Evolutionary conservation across 2,888 invertebrate genomes (phyloP).

Genomic region (Heliconius erato): DNA sequence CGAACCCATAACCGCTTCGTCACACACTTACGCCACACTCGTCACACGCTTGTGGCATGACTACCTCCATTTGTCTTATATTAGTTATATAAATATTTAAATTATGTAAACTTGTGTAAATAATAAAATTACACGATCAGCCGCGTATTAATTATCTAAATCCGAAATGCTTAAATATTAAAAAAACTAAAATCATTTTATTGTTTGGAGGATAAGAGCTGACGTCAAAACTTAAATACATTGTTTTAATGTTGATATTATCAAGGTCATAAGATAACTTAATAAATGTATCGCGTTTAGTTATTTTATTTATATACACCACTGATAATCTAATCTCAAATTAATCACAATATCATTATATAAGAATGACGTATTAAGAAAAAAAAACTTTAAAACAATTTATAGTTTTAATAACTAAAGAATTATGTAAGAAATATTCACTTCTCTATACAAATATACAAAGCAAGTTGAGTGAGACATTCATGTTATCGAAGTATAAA

Average conservation of each 20-base stretch:
- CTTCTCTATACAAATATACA: conserved; percentile 1
- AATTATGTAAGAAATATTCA: not conserved
- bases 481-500: conserved; percentile 10
- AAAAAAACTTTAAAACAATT: not conserved
- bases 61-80: not conserved
- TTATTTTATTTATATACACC: conserved; percentile 20
- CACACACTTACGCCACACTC: too few relatives aligned
- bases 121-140: not conserved
- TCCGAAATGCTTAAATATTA: not conserved
- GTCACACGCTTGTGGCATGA: too few relatives aligned
- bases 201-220: conserved; percentile 2
- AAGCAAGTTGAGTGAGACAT: conserved; percentile 2
- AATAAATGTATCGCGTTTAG: conserved; percentile 6
- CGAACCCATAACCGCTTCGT: too few relatives aligned
- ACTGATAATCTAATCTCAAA: conserved; percentile 7
- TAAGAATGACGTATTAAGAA: not conserved
- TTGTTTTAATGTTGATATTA: conserved; percentile 8
- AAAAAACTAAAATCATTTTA: not conserved
- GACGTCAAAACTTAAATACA: conserved; percentile 14
- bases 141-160: not conserved
- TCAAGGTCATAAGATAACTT: conserved; percentile 19
- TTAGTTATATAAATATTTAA: not conserved
- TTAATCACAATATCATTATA: conserved; percentile 4
- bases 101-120: not conserved
- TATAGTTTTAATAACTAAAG: not conserved